These are phyloP conservation scores for Metellina segmentata DNA, from an alignment of 2,888 invertebrate genomes.

Conservation along the genomic window DNA sequence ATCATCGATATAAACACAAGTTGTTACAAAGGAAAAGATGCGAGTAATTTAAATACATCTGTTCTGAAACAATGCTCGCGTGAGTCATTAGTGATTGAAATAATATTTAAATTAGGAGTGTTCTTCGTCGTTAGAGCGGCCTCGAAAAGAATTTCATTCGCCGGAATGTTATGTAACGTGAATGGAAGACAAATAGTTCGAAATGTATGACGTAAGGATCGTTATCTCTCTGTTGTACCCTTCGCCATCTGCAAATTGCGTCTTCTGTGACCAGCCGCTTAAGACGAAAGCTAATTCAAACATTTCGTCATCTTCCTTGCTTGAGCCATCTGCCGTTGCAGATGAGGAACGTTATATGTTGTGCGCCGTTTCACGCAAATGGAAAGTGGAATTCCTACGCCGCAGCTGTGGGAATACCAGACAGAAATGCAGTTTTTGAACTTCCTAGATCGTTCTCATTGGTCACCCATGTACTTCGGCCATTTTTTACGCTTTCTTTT, in stretches of 20 bases:
- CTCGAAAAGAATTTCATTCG: neutral
- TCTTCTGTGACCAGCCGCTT: neutral
- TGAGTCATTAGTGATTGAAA: neutral
- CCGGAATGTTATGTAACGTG: neutral
- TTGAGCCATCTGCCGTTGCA: neutral
- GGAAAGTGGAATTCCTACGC: neutral
- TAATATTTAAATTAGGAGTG: neutral
- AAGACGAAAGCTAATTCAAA: neutral
- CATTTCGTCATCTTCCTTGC: neutral
- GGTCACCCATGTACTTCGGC: neutral
- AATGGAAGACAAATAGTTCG: neutral
- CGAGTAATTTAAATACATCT: too few relatives aligned
- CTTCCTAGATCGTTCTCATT: neutral
- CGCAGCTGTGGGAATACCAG: neutral
- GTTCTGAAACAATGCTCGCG: too few relatives aligned
- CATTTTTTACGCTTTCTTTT: too few relatives aligned
- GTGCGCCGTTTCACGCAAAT: neutral
- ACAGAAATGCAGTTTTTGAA: neutral
- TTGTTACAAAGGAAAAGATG: too few relatives aligned
- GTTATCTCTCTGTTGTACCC: neutral
- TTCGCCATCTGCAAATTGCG: neutral
- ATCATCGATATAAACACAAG: too few relatives aligned
- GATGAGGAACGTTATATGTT: neutral
- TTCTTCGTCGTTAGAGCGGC: neutral
- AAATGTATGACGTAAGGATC: neutral